phyloP scores from a whole-genome alignment of 2,888 invertebrate species.

The Thymelicus sylvestris region DNA sequence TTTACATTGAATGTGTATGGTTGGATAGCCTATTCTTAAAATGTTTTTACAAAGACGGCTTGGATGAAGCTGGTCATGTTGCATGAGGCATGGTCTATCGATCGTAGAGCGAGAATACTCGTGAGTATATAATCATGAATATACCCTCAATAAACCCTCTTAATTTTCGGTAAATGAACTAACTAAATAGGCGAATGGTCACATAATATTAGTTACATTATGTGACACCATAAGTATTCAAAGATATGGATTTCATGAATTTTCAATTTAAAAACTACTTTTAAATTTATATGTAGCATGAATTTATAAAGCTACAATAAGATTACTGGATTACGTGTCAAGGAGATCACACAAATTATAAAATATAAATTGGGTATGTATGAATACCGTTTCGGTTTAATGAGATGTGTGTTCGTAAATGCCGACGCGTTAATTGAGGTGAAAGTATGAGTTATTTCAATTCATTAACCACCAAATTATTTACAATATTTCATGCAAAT shows the following conservation, averaged over 20 bases:
- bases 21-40: no score
- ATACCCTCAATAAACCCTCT: no score
- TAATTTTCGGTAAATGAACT: no score
- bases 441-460: constrained; percentile 35
- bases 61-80: no score
- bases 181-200: no score
- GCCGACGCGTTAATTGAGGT: constrained; percentile 30
- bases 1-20: no score
- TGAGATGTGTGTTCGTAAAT: constrained; percentile 26
- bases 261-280: neutral
- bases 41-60: no score
- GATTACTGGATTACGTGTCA: constrained; percentile 16
- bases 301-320: constrained; percentile 5
- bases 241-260: neutral
- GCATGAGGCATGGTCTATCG: no score
- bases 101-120: no score
- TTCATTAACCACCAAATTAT: constrained; percentile 30
- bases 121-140: no score
- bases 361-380: constrained; percentile 30
- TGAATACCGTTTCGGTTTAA: constrained; percentile 31
- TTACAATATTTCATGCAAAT: constrained; percentile 34
- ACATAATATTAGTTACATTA: no score
- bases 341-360: constrained; percentile 31
- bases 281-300: neutral
- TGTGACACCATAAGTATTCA: no score